Evolutionary conservation across 2,113 vertebrate species (phyloP).

Genomic region (Proteles cristata): DNA sequence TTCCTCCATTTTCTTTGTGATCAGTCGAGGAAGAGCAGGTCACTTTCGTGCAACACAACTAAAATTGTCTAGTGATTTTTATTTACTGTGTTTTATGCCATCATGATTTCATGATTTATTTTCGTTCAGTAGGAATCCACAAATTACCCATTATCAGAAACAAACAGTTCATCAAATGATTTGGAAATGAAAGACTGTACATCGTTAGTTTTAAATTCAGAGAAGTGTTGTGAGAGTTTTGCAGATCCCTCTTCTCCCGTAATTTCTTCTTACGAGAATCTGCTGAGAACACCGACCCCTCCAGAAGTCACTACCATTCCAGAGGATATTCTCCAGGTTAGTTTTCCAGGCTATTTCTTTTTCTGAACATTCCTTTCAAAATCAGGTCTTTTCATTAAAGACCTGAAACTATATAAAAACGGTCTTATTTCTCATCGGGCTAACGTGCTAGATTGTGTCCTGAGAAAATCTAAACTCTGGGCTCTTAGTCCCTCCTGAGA

Average conservation of each 20-base stretch:
- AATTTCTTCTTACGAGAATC: constrained; percentile 82
- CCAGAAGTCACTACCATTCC: constrained; percentile 88
- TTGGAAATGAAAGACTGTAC: constrained; percentile 39
- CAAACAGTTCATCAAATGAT: constrained; percentile 46
- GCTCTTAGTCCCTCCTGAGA: neutral
- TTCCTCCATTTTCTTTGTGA: constrained; percentile 8
- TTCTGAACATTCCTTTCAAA: constrained; percentile 7
- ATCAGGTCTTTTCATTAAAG: neutral
- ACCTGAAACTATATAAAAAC: neutral
- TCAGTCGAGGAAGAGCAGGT: neutral
- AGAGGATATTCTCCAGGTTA: constrained; percentile 87
- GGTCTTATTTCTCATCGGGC: neutral
- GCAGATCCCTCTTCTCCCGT: constrained; percentile 80
- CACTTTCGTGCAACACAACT: neutral
- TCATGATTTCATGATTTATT: constrained; percentile 42
- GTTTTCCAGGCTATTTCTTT: constrained; percentile 20
- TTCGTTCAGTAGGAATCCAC: constrained; percentile 54
- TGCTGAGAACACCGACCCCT: constrained; percentile 84
- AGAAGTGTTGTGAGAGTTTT: constrained; percentile 76
- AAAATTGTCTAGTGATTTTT: neutral
- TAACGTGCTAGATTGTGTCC: neutral
- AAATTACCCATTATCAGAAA: constrained; percentile 37
- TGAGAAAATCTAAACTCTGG: constrained; percentile 12
- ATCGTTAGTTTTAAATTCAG: constrained; percentile 67
- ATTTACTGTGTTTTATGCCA: neutral